Evolutionary conservation across 1,140 invertebrate species (phyloP).

Genomic region (Sinella curviseta): DNA sequence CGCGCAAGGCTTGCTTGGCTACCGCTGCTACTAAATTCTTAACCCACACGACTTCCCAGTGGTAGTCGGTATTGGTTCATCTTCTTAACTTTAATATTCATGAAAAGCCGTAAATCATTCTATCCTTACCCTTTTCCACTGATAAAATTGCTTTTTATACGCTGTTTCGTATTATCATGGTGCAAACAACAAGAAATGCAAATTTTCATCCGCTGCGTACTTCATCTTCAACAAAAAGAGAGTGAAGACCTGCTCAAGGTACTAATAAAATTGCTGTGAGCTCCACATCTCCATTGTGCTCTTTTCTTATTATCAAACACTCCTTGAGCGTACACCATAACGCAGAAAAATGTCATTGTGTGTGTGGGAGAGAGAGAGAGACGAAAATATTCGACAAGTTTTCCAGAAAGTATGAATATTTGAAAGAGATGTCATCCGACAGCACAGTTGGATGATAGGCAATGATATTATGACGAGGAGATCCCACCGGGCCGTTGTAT

Average conservation of each 20-base stretch:
- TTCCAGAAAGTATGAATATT: conserved; percentile 23
- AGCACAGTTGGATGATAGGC: conserved; percentile 23
- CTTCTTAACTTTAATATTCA: not conserved
- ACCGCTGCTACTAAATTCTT: too few species aligned
- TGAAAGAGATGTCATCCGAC: conserved; percentile 25
- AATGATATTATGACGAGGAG: conserved; percentile 23
- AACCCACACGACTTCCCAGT: too few species aligned
- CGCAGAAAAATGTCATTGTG: not conserved
- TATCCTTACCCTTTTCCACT: not conserved
- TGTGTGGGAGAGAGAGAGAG: not conserved
- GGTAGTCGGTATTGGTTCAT: not conserved
- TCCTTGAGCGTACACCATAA: too few species aligned
- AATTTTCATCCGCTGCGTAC: too few species aligned
- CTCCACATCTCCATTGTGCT: too few species aligned
- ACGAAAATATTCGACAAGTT: conserved; percentile 15
- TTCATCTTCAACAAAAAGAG: not conserved
- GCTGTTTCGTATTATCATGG: not conserved
- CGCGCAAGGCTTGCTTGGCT: too few species aligned
- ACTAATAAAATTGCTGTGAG: too few species aligned
- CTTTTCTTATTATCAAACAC: too few species aligned
- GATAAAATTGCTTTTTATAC: not conserved
- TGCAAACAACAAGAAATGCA: not conserved
- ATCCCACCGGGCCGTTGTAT: conserved; percentile 13
- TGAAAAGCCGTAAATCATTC: not conserved
- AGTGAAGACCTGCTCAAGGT: not conserved